phyloP scores from a whole-genome alignment of 2,797 vertebrate genomes.

The Takifugu ocellatus region DNA sequence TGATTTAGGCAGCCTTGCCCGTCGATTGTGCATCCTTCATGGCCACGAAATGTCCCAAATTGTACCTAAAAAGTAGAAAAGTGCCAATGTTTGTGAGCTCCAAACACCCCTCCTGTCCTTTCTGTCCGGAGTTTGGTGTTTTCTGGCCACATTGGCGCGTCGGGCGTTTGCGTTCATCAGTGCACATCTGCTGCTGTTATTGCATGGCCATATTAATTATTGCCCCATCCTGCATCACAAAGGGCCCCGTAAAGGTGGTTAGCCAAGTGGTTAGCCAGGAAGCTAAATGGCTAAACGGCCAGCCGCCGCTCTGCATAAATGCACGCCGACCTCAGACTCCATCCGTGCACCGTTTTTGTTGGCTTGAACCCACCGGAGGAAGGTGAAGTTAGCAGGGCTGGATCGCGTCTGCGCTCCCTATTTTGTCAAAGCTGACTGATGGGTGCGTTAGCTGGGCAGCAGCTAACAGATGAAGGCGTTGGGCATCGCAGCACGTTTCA shows the following conservation, averaged over 20 bases:
- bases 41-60: slow-evolving; percentile 27
- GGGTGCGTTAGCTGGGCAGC: slow-evolving; percentile 25
- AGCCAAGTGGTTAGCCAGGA: slow-evolving; percentile 56
- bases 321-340: rapidly evolving
- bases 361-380: background rate
- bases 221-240: slow-evolving; percentile 74
- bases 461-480: slow-evolving; percentile 29
- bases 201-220: slow-evolving; percentile 72
- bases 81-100: background rate
- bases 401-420: background rate
- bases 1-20: slow-evolving; percentile 1
- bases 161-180: background rate
- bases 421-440: slow-evolving; percentile 36
- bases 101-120: rapidly evolving
- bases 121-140: background rate
- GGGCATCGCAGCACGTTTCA: slow-evolving; percentile 1
- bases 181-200: slow-evolving; percentile 31
- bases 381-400: background rate
- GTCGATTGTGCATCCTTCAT: slow-evolving; percentile 11
- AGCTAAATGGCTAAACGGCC: slow-evolving; percentile 39
- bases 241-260: slow-evolving; percentile 62
- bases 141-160: background rate
- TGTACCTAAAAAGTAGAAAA: background rate
- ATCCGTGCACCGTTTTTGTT: background rate
- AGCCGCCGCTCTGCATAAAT: background rate